Conservation (phyloP, 2,888 invertebrate genomes). For the Harpalus rubripes region DNA sequence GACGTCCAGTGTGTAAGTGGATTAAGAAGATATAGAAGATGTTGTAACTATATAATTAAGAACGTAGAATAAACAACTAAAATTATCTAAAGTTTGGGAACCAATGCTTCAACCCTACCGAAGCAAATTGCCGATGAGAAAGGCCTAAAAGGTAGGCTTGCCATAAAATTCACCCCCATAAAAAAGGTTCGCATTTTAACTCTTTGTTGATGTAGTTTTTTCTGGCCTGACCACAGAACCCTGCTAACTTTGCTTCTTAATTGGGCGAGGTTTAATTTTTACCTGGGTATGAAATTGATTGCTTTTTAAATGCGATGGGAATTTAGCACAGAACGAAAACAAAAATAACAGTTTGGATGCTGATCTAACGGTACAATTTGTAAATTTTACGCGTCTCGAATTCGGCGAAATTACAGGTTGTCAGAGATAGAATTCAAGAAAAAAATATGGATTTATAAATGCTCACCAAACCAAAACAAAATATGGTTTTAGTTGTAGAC, state of each 20-base stretch:
- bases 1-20: too few species aligned
- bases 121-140: slow-evolving; percentile 48
- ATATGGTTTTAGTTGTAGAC: not conserved
- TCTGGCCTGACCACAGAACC: slow-evolving; percentile 35
- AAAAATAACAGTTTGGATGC: slow-evolving; percentile 13
- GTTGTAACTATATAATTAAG: too few species aligned
- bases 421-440: slow-evolving; percentile 1
- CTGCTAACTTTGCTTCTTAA: slow-evolving; percentile 37
- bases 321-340: slow-evolving; percentile 10
- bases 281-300: slow-evolving; percentile 60
- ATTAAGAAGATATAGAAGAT: too few species aligned
- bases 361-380: slow-evolving; percentile 40
- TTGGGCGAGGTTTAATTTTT: slow-evolving; percentile 59
- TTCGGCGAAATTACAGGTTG: slow-evolving; percentile 25
- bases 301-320: slow-evolving; percentile 49
- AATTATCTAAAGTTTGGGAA: too few species aligned
- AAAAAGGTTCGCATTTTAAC: slow-evolving; percentile 65
- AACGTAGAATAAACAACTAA: too few species aligned
- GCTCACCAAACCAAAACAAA: not conserved
- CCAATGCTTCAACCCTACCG: slow-evolving; percentile 20
- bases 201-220: slow-evolving; percentile 60
- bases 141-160: slow-evolving; percentile 55
- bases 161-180: slow-evolving; percentile 58
- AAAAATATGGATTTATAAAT: not conserved
- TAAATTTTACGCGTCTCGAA: slow-evolving; percentile 26